These are phyloP conservation scores for Cisticola juncidis DNA, from an alignment of 2,113 vertebrate genomes.

Conservation along the genomic window DNA sequence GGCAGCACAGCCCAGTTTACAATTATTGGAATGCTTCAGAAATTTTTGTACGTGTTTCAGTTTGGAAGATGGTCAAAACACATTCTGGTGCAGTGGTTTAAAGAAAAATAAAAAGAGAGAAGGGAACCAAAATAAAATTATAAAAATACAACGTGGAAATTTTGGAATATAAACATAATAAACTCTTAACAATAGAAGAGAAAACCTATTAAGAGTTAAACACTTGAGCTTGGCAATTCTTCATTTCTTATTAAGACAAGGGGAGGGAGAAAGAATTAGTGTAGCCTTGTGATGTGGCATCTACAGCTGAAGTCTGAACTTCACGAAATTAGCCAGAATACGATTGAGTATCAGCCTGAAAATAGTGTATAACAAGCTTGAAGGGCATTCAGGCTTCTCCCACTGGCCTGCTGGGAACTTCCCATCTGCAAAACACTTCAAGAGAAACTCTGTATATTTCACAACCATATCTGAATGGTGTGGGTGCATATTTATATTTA, in stretches of 20 bases:
- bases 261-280: constrained; percentile 5
- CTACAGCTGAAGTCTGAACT: constrained; percentile 36
- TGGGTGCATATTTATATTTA: neutral
- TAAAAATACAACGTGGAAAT: constrained; percentile 54
- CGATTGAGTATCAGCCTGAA: constrained; percentile 25
- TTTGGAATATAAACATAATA: constrained; percentile 51
- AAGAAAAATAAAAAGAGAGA: constrained; percentile 47
- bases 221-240: neutral
- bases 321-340: constrained; percentile 54
- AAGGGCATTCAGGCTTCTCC: constrained; percentile 23
- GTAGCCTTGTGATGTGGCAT: constrained; percentile 65
- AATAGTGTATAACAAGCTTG: neutral
- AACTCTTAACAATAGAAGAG: constrained; percentile 32
- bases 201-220: constrained; percentile 20
- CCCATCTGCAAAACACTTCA: constrained; percentile 47
- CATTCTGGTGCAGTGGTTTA: constrained; percentile 65
- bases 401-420: constrained; percentile 14
- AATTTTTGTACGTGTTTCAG: constrained; percentile 69
- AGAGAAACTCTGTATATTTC: neutral
- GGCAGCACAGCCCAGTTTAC: constrained; percentile 63
- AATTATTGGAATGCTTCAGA: constrained; percentile 68
- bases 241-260: neutral
- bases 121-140: constrained; percentile 56
- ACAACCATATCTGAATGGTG: neutral
- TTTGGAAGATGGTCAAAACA: constrained; percentile 66